Percentiles rank a stretch among this genome's conserved stretches.
phyloP scores from a whole-genome alignment of 1,140 invertebrate species.

The Bombus vancouverensis region DNA sequence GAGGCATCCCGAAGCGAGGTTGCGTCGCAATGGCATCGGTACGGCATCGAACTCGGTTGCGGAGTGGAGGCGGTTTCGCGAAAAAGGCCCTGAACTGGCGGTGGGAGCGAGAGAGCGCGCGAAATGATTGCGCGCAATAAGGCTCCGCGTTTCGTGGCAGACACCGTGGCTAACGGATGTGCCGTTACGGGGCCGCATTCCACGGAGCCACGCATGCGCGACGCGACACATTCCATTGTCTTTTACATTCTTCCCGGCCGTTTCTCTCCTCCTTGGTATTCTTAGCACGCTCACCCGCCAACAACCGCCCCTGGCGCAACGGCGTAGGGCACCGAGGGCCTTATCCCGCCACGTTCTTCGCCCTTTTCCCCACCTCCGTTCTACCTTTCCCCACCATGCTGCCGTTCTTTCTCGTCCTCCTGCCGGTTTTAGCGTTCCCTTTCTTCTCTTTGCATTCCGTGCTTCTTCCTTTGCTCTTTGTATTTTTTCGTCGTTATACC shows the following conservation, averaged over 20 bases:
- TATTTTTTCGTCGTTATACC: slow-evolving; percentile 20
- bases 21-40: background rate
- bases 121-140: slow-evolving; percentile 68
- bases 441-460: slow-evolving; percentile 42
- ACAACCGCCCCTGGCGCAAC: slow-evolving; percentile 58
- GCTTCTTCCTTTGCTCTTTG: slow-evolving; percentile 18
- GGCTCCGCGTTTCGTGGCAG: slow-evolving; percentile 70
- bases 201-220: slow-evolving; percentile 77
- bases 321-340: slow-evolving; percentile 46
- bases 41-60: background rate
- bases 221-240: slow-evolving; percentile 80
- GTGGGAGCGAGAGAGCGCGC: slow-evolving; percentile 25
- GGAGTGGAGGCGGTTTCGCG: slow-evolving; percentile 11
- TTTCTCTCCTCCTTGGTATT: slow-evolving; percentile 71
- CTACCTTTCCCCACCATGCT: background rate
- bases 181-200: slow-evolving; percentile 81
- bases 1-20: background rate
- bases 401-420: background rate
- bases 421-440: background rate
- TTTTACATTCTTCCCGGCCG: slow-evolving; percentile 75
- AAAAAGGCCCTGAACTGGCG: slow-evolving; percentile 34
- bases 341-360: slow-evolving; percentile 16
- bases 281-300: slow-evolving; percentile 68
- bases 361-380: background rate
- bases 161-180: slow-evolving; percentile 79